phyloP scores from a whole-genome alignment of 2,797 vertebrate species.

The Phoxinus dragarum region DNA sequence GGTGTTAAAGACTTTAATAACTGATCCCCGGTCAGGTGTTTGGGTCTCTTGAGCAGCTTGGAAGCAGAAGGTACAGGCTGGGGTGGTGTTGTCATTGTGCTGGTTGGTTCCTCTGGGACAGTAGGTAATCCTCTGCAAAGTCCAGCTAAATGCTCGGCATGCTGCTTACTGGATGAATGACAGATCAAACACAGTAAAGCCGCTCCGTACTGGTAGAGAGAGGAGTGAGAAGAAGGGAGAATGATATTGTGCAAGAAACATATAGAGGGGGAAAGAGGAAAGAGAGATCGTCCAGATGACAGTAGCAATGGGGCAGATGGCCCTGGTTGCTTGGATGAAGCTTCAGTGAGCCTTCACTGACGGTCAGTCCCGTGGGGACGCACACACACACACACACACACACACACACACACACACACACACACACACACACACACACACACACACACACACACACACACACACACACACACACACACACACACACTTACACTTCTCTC shows the following conservation, averaged over 20 bases:
- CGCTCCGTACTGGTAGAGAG: conserved; percentile 68
- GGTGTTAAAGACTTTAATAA: conserved; percentile 3
- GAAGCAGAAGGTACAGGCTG: conserved; percentile 60
- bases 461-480: conserved; percentile 57
- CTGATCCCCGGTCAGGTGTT: conserved; percentile 25
- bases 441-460: conserved; percentile 64
- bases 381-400: conserved; percentile 64
- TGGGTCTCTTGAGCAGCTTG: conserved; percentile 63
- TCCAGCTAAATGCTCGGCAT: conserved; percentile 64
- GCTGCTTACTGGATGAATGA: conserved; percentile 70
- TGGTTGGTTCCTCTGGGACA: conserved; percentile 62
- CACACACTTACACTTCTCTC: conserved; percentile 23
- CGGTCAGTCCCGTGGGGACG: conserved; percentile 70
- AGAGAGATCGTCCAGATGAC: conserved; percentile 60
- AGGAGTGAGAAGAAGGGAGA: conserved; percentile 26
- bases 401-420: conserved; percentile 17
- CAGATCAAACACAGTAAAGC: conserved; percentile 78
- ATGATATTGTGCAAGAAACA: conserved; percentile 46
- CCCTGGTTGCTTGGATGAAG: conserved; percentile 76
- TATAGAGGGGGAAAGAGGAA: conserved; percentile 18
- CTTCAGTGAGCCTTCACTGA: conserved; percentile 76
- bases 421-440: conserved; percentile 54
- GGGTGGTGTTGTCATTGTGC: conserved; percentile 63
- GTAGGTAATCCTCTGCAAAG: conserved; percentile 61
- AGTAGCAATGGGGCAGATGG: conserved; percentile 77